Base-by-base conservation (phyloP, 30 jellyfish, hydroid and myxozoan genomes). In the Aurelia aurita region DNA sequence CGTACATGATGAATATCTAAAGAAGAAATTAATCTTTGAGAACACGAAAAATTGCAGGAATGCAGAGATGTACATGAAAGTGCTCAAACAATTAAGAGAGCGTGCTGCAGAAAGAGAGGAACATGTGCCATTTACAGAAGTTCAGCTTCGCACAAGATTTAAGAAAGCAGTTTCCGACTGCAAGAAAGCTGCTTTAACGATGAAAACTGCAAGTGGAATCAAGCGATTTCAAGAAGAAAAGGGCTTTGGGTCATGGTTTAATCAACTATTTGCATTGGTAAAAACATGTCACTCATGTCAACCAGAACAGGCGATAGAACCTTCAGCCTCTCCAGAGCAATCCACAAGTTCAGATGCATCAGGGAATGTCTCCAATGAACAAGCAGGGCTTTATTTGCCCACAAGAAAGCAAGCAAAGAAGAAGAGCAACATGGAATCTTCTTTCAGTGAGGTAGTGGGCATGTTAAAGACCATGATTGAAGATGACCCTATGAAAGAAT, bases 291-390 rank as follows among this genome's bases (percentile, higher is more conserved):
- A 79, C 20, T 79, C 89, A 13, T 79, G 89, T 43, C 83, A 79
- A 25, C 89, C 89, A 39, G 85, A 80, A 22, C 91, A 80, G 85
- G 84, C 85, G n/a, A 63, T 80, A 7, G 91, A 80, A 61, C 85
- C 82, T 13, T 60, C 69, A 22, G 67, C 89, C 22, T 43, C 28
- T 57, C 51, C 6, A 31, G 68, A 49, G 32, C 45, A 53, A n/a
- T 74, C 86, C 23, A 46, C 86, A 74, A 27, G 58, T 35, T 58
- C 73, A 19, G 47, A 58, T 53, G 43, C 55, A 13, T 32, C 74
- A 23, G 74, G 51, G 58, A 12, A 15, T 22, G n/a, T 5, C 14
- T 19, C 47, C 31, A 27, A 10, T 39, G 22, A 28, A 67, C 18
- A 10, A 51, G 57, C 29, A 26, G 53, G 28, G 58, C 74, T 74